phyloP scores from a whole-genome alignment of 2,797 vertebrate genomes.

The Ceyx erithaca region DNA sequence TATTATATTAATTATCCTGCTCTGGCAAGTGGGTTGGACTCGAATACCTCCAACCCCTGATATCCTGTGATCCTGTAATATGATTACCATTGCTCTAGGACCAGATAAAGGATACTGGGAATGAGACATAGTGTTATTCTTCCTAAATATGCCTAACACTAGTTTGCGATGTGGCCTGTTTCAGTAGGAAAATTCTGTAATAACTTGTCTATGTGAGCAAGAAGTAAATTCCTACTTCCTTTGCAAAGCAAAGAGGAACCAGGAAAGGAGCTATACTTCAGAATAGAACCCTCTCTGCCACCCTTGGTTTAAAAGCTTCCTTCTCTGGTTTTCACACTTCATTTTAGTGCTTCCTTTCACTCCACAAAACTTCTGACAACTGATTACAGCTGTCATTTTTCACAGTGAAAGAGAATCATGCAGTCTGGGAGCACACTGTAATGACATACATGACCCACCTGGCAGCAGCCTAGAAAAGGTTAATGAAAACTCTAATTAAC shows the following conservation, averaged over 20 bases:
- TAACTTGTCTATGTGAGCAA: not conserved
- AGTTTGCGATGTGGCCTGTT: not conserved
- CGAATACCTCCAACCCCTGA: too few species aligned
- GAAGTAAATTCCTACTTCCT: not conserved
- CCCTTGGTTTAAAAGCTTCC: not conserved
- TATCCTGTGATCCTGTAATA: not conserved
- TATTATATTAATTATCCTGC: too few species aligned
- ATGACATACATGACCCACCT: fast-evolving
- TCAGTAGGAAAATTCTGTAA: not conserved
- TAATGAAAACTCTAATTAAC: not conserved
- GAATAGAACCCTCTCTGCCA: not conserved
- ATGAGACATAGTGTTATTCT: not conserved
- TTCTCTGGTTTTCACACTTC: not conserved
- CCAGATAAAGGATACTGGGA: not conserved
- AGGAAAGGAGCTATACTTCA: not conserved
- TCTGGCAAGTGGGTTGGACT: too few species aligned
- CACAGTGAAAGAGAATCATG: not conserved
- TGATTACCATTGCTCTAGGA: not conserved
- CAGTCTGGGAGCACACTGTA: not conserved
- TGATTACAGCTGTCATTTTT: not conserved
- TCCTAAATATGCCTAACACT: not conserved
- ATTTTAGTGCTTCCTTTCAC: not conserved
- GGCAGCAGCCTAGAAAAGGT: not conserved
- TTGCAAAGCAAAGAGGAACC: not conserved
- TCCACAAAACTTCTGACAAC: not conserved